Conservation (phyloP, 1,140 invertebrate species). For the Phthorimaea operculella region DNA sequence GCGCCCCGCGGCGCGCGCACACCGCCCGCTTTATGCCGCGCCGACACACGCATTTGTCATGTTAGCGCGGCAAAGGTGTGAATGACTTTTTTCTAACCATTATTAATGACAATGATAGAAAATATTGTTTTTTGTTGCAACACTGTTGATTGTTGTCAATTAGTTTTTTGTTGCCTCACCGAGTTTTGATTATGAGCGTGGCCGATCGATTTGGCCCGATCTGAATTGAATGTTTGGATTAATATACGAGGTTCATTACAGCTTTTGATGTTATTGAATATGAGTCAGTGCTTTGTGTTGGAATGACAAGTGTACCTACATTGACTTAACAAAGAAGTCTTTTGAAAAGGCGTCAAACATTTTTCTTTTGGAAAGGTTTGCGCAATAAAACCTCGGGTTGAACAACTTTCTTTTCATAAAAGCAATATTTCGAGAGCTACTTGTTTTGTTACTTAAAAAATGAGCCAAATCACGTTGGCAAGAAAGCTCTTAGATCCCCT, state of each 20-base stretch:
- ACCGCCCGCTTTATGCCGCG: constrained; percentile 42
- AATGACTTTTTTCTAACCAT: constrained; percentile 63
- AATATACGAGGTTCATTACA: constrained; percentile 54
- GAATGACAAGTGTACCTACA: constrained; percentile 1
- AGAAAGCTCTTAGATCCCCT: constrained; percentile 34
- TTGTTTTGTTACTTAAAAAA: constrained; percentile 59
- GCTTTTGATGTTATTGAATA: constrained; percentile 46
- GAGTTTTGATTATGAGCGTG: constrained; percentile 50
- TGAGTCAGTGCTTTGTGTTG: constrained; percentile 24
- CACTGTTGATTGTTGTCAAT: constrained; percentile 64
- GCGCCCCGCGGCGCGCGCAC: constrained; percentile 51
- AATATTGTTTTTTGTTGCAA: constrained; percentile 64
- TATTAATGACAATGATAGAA: constrained; percentile 67
- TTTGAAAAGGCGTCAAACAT: background rate
- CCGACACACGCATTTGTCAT: constrained; percentile 58
- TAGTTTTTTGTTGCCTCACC: constrained; percentile 55
- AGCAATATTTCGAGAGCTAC: constrained; percentile 27
- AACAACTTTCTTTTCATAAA: constrained; percentile 23
- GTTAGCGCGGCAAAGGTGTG: constrained; percentile 64
- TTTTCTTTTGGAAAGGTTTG: constrained; percentile 12
- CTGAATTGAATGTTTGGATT: constrained; percentile 61
- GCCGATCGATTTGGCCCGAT: constrained; percentile 51
- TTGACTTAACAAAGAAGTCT: too few relatives aligned
- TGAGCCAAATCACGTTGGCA: constrained; percentile 53
- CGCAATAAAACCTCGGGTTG: constrained; percentile 25